Evolutionary conservation across 2,888 invertebrate species (phyloP), one percentile per base, ranked within the genome.

Genomic region (Margaritifera margaritifera): DNA sequence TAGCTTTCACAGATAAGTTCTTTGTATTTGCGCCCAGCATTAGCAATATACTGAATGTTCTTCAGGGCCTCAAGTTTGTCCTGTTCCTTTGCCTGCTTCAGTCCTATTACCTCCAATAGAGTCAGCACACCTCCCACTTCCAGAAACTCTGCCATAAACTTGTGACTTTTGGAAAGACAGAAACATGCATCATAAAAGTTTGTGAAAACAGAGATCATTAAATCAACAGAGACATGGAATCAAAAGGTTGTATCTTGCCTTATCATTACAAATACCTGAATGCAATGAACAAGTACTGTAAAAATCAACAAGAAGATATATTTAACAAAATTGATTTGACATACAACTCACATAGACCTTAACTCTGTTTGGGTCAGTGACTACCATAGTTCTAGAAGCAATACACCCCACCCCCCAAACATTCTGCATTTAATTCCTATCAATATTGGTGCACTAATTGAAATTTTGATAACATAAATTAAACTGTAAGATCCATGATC

Each of bases 1-100:
- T 89, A 90, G 68, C 89, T 89, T 80, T 90, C 89, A 83, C 90
- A 90, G 31, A 90, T 87, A 2, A 90, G 82, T 76, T 90, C 90
- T 70, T 90, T 90, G 80, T 89, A 89, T 75, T 88, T 88, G 63
- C 89, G 80, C 11, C 90, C 89, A 60, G 89, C 86, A 78, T 87
- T 86, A 19, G 88, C 87, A 57, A 89, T 84, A 76, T 80, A 82
- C 50, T 83, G 84, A 11, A 90, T 75, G 63, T 88, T 84, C 61
- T 74, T 80, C 25, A 90, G 73, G 6, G 90, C 86, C 66, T 87
- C 84, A 24, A 84, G 70, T 71, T 90, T 90, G 75, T 90, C 88
- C n/a, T 66, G 70, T 68, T 90, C 90, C 54, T 84, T 86, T 0
- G 88, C 86, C 77, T 90, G 89, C 72, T 89, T 88, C 64, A 90